These are phyloP conservation scores for Malurus leucopterus DNA, from an alignment of 2,797 vertebrate species.

Conservation along the genomic window DNA sequence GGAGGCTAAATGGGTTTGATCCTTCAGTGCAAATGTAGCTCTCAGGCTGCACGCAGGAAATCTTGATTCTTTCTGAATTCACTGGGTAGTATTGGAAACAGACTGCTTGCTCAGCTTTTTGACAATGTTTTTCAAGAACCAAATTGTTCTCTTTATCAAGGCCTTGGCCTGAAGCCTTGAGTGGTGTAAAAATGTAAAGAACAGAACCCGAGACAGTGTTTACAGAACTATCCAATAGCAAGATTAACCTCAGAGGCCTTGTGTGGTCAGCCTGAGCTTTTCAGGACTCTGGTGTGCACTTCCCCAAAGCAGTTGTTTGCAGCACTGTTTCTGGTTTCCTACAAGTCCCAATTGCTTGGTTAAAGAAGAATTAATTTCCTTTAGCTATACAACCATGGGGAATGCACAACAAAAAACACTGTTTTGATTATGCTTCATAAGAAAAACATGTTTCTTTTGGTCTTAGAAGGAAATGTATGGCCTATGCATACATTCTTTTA, in stretches of 20 bases:
- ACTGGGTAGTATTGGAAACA: neutral
- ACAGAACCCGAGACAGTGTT: neutral
- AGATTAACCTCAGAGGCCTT: conserved; percentile 9
- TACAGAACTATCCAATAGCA: neutral
- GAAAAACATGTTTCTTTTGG: conserved; percentile 59
- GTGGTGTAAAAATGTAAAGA: conserved; percentile 21
- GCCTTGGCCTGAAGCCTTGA: conserved; percentile 8
- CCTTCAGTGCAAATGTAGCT: neutral
- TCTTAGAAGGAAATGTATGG: conserved; percentile 57
- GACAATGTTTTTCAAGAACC: conserved; percentile 1
- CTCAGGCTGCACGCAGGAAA: neutral
- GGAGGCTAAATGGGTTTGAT: neutral
- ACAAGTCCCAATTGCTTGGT: neutral
- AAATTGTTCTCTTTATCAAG: neutral
- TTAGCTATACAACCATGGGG: neutral
- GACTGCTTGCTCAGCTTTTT: conserved; percentile 1
- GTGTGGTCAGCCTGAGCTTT: neutral
- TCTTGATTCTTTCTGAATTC: neutral
- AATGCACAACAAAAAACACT: conserved; percentile 9
- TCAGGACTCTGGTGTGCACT: neutral
- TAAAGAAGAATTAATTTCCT: conserved; percentile 49
- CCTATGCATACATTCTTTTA: conserved; percentile 36
- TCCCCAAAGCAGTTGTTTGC: neutral
- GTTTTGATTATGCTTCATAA: conserved; percentile 58
- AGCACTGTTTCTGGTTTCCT: neutral